Conservation (phyloP, 2,113 vertebrate species). For the Stegastes partitus region DNA sequence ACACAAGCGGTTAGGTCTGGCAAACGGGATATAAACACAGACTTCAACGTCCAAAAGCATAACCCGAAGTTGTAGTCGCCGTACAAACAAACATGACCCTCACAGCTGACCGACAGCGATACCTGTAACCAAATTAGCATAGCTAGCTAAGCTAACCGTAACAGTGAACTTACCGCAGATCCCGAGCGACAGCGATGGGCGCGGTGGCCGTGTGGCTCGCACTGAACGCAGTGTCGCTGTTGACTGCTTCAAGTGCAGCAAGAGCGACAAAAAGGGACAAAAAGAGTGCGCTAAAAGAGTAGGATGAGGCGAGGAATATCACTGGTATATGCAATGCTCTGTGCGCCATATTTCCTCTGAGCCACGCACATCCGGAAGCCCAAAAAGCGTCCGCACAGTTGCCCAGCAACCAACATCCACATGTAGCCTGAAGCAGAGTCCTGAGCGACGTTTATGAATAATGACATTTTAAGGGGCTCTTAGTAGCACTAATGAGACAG, state of each 20-base stretch:
- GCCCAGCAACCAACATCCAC: conserved; percentile 72
- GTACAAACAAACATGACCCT: not conserved
- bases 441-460: too few species aligned
- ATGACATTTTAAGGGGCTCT: too few species aligned
- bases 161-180: conserved; percentile 77
- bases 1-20: not conserved
- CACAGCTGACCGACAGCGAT: not conserved
- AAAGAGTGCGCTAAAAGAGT: not conserved
- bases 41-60: not conserved
- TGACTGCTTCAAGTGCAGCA: conserved; percentile 22
- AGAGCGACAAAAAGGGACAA: conserved; percentile 22
- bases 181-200: conserved; percentile 71
- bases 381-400: conserved; percentile 70
- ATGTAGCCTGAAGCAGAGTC: too few species aligned
- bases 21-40: not conserved
- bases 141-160: conserved; percentile 17
- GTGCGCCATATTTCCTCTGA: conserved; percentile 81
- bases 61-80: fast-evolving
- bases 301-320: conserved; percentile 16
- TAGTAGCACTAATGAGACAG: too few species aligned
- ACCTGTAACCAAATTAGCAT: conserved; percentile 16
- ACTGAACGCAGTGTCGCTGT: conserved; percentile 70
- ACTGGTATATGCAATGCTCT: not conserved
- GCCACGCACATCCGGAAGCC: conserved; percentile 85
- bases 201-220: conserved; percentile 67